Percentiles rank a stretch among this genome's conserved stretches.
phyloP scores from a whole-genome alignment of 2,797 vertebrate species.

The Gorsachius magnificus region DNA sequence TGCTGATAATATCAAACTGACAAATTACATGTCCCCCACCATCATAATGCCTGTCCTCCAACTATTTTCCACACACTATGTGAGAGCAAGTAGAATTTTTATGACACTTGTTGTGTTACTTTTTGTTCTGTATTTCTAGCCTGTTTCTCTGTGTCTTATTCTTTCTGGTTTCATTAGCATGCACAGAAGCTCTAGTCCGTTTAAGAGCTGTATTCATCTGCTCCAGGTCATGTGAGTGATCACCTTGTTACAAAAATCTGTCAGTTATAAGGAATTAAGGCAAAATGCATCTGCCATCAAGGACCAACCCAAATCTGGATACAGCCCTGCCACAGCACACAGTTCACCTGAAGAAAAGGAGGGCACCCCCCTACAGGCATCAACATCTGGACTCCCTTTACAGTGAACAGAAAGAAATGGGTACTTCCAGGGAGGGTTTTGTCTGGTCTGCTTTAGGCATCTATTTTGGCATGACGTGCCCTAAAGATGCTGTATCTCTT shows the following conservation, averaged over 20 bases:
- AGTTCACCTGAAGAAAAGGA: background rate
- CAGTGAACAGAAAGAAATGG: background rate
- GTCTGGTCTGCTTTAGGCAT: background rate
- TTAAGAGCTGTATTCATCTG: background rate
- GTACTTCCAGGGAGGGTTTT: background rate
- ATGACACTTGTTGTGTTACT: background rate
- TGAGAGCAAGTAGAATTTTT: background rate
- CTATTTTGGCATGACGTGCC: background rate
- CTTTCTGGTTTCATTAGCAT: background rate
- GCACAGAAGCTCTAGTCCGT: background rate
- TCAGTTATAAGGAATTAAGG: background rate
- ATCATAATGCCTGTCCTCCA: background rate
- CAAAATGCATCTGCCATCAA: background rate
- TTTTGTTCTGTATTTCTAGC: background rate
- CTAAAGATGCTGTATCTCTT: background rate
- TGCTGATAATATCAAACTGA: conserved; percentile 5
- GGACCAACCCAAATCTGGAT: background rate
- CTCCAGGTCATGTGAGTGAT: background rate
- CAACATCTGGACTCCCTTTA: background rate
- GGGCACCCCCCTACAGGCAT: accelerated
- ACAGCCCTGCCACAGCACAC: background rate
- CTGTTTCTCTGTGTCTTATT: background rate
- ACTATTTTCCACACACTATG: background rate
- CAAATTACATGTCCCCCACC: background rate
- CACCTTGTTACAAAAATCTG: background rate